phyloP scores from a whole-genome alignment of 1,140 invertebrate genomes.

The Dufourea novaeangliae region DNA sequence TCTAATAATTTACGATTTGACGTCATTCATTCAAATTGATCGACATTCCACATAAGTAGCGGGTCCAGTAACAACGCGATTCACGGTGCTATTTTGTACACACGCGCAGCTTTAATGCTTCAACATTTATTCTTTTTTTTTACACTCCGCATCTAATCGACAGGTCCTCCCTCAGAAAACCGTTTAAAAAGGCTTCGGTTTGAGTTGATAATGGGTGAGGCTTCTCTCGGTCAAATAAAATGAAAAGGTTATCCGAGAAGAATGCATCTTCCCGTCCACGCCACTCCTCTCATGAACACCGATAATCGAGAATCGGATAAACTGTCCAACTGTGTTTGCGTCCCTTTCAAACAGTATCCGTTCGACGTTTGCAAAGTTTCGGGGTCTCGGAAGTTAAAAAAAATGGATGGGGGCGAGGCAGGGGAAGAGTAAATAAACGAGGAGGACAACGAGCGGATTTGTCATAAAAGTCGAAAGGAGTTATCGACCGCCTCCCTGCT shows the following conservation, averaged over 20 bases:
- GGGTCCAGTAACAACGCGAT: not conserved
- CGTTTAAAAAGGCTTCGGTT: not conserved
- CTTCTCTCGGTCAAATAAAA: not conserved
- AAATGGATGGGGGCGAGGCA: not conserved
- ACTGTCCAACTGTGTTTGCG: not conserved
- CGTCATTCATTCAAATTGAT: no score
- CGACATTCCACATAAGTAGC: no score
- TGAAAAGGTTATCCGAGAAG: constrained; percentile 1
- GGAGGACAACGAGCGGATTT: constrained; percentile 17
- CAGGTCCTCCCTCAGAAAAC: constrained; percentile 1
- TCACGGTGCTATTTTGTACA: no score
- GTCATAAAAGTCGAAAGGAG: constrained; percentile 17
- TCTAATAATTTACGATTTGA: not conserved
- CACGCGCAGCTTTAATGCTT: no score
- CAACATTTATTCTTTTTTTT: no score
- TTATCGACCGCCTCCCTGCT: not conserved
- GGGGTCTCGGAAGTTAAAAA: constrained; percentile 26
- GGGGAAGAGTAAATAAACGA: not conserved
- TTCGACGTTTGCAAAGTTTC: constrained; percentile 29
- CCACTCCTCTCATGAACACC: not conserved
- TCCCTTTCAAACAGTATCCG: constrained; percentile 6
- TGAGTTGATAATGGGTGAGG: not conserved
- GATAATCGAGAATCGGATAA: constrained; percentile 39
- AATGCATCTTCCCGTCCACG: not conserved
- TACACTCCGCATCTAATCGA: no score